phyloP scores from a whole-genome alignment of 2,797 vertebrate genomes.

The Monodelphis domestica region DNA sequence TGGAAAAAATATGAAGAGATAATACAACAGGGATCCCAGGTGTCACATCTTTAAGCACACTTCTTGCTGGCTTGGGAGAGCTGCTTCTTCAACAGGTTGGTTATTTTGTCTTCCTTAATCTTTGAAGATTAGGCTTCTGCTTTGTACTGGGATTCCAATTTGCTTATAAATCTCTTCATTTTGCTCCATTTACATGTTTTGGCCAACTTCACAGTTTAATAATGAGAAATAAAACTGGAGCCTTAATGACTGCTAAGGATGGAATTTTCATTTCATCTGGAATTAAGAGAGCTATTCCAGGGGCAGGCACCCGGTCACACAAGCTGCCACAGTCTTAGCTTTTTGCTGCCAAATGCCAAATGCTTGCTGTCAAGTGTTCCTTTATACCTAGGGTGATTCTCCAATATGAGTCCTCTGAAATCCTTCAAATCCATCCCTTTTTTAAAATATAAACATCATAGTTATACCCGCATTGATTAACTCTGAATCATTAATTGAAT shows the following conservation, averaged over 20 bases:
- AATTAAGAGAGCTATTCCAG: conserved; percentile 76
- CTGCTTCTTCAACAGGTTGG: conserved; percentile 59
- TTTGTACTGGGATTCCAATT: conserved; percentile 82
- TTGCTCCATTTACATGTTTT: conserved; percentile 85
- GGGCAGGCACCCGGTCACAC: conserved; percentile 57
- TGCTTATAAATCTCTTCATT: conserved; percentile 82
- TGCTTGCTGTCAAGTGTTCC: conserved; percentile 27
- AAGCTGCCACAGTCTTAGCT: conserved; percentile 45
- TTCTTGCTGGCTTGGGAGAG: conserved; percentile 51
- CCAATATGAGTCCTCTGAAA: conserved; percentile 73
- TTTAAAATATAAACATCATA: conserved; percentile 59
- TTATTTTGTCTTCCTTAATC: conserved; percentile 76
- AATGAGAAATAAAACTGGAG: conserved; percentile 84
- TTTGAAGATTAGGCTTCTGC: conserved; percentile 77
- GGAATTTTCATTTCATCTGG: conserved; percentile 78
- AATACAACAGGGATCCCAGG: not conserved
- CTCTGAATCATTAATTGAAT: conserved; percentile 67
- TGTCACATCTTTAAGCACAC: conserved; percentile 26
- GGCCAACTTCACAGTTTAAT: conserved; percentile 84
- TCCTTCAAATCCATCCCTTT: conserved; percentile 59
- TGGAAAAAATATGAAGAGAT: conserved; percentile 54
- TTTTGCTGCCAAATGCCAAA: not conserved
- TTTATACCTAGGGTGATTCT: conserved; percentile 31
- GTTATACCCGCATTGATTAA: conserved; percentile 67
- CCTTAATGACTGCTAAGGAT: conserved; percentile 80